phyloP scores from a whole-genome alignment of 1,140 invertebrate species.

The Brachionus plicatilis region DNA sequence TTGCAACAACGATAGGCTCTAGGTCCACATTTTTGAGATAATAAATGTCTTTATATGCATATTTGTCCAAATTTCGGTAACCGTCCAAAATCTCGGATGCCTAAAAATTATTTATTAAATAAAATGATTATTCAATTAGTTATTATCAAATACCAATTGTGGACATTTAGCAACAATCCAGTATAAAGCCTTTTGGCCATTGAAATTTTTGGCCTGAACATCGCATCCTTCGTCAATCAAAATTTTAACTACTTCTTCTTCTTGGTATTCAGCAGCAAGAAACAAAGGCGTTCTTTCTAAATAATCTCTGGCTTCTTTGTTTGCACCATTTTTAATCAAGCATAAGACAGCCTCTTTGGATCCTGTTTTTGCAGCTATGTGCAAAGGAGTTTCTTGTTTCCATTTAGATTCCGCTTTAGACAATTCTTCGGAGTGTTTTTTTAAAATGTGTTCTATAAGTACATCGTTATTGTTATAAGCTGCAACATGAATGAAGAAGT shows the following conservation, averaged over 20 bases:
- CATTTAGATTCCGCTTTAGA: not conserved
- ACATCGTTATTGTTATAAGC: not conserved
- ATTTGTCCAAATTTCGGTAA: not conserved
- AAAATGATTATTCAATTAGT: not conserved
- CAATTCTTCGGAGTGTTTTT: not conserved
- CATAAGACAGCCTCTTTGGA: not conserved
- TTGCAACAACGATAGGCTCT: not conserved
- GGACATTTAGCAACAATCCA: slow-evolving; percentile 33
- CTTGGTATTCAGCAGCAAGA: slow-evolving; percentile 3
- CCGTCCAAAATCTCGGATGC: not conserved
- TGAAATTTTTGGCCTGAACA: not conserved
- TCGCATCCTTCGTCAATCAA: not conserved
- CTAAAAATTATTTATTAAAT: not conserved
- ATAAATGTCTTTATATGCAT: not conserved
- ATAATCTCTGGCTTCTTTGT: not conserved
- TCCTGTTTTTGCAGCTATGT: not conserved
- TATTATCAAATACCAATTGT: not conserved
- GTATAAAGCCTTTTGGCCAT: slow-evolving; percentile 15
- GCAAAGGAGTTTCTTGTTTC: not conserved
- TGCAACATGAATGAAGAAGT: not conserved
- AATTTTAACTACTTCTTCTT: not conserved
- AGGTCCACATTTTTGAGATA: not conserved
- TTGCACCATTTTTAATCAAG: not conserved
- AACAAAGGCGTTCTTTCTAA: not conserved
- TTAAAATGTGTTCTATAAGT: not conserved